phyloP scores from a whole-genome alignment of 2,113 vertebrate species.

The Psilopogon haemacephalus region DNA sequence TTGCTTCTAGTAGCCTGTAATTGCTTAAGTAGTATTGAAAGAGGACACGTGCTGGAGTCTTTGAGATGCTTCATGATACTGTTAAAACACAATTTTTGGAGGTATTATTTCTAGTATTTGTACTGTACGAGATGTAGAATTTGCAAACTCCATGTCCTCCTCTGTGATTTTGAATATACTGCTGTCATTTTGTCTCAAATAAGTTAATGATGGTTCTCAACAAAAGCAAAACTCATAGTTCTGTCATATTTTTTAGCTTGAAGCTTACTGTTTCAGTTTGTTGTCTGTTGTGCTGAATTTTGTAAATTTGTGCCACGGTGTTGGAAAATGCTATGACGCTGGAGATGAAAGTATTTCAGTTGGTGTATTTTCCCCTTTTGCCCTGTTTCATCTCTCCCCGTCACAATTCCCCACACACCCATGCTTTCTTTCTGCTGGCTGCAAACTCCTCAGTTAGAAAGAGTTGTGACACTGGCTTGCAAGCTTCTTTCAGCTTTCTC shows the following conservation, averaged over 20 bases:
- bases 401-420: not conserved
- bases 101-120: not conserved
- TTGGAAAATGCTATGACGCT: not conserved
- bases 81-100: not conserved
- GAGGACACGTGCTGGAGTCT: not conserved
- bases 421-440: constrained; percentile 4
- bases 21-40: not conserved
- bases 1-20: constrained; percentile 45
- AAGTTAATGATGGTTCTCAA: not conserved
- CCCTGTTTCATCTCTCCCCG: not conserved
- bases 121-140: not conserved
- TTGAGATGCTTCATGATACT: not conserved
- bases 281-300: not conserved
- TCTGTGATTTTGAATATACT: not conserved
- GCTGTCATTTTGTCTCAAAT: not conserved
- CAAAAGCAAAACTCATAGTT: not conserved
- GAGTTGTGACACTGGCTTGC: not conserved
- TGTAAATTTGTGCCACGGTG: not conserved
- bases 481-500: not conserved
- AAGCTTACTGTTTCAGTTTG: not conserved
- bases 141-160: not conserved
- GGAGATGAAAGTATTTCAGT: not conserved
- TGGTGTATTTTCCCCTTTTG: not conserved
- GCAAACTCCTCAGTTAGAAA: constrained; percentile 31
- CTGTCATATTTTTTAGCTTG: not conserved